Evolutionary conservation across 2,888 invertebrate species (phyloP).

Genomic region (Mesorhabditis spiculigera): DNA sequence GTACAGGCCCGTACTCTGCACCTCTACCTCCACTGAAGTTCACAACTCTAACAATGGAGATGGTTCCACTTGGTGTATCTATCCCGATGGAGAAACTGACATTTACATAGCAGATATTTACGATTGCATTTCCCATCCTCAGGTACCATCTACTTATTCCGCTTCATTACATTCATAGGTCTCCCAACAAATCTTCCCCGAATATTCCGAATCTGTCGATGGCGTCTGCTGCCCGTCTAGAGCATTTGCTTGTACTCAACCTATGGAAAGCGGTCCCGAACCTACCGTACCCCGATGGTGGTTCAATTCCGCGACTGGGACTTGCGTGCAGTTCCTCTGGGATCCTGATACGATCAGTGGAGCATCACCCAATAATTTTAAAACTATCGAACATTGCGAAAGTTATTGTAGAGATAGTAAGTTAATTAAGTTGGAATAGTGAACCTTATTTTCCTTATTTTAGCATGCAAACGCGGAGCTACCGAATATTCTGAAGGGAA

Average conservation of each 20-base stretch:
- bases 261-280: constrained; percentile 50
- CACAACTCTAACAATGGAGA: constrained; percentile 46
- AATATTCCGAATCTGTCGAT: constrained; percentile 48
- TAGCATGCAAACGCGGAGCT: constrained; percentile 46
- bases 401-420: constrained; percentile 49
- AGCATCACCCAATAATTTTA: constrained; percentile 53
- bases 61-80: constrained; percentile 53
- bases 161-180: constrained; percentile 22
- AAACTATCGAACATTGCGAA: constrained; percentile 51
- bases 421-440: constrained; percentile 8
- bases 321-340: constrained; percentile 53
- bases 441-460: constrained; percentile 7
- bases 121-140: constrained; percentile 52
- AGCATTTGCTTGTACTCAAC: constrained; percentile 52
- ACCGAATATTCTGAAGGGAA: constrained; percentile 39
- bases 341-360: constrained; percentile 47
- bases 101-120: constrained; percentile 51
- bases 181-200: constrained; percentile 46
- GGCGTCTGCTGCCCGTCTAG: constrained; percentile 49
- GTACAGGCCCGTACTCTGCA: constrained; percentile 48
- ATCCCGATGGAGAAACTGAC: constrained; percentile 50
- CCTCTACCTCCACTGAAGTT: constrained; percentile 41
- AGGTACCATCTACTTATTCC: constrained; percentile 18
- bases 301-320: constrained; percentile 53
- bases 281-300: constrained; percentile 54